Evolutionary conservation across 1,140 invertebrate species (phyloP).

Genomic region (Eueides isabella): DNA sequence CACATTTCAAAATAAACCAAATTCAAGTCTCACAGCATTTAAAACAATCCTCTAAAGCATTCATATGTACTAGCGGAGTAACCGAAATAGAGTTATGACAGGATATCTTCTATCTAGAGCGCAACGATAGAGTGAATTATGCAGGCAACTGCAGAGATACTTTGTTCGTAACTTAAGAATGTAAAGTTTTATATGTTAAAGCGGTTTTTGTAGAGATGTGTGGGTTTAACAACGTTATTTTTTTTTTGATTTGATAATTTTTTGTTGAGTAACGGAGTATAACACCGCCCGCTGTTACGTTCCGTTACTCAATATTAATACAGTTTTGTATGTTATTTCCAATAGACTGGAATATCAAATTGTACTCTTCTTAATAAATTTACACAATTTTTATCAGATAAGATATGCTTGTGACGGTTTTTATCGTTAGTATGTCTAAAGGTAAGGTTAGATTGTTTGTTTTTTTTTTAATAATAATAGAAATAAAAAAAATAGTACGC

Average conservation of each 20-base stretch:
- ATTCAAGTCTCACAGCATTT: constrained; percentile 3
- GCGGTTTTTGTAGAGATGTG: neutral
- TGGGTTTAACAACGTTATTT: neutral
- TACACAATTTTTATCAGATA: too few species aligned
- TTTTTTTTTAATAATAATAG: too few species aligned
- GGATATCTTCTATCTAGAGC: constrained; percentile 51
- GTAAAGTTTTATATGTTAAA: neutral
- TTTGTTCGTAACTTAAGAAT: constrained; percentile 54
- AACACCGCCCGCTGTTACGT: too few species aligned
- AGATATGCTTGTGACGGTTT: too few species aligned
- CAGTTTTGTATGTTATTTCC: too few species aligned
- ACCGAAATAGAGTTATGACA: constrained; percentile 61
- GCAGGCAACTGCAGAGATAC: constrained; percentile 74
- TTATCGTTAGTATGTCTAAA: too few species aligned
- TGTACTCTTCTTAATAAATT: too few species aligned
- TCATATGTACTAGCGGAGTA: neutral
- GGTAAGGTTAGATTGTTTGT: too few species aligned
- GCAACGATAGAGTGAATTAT: constrained; percentile 76
- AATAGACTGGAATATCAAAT: too few species aligned
- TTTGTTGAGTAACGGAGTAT: too few species aligned
- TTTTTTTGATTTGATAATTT: neutral
- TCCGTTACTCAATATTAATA: too few species aligned
- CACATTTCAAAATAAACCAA: neutral
- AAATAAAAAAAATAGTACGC: too few species aligned
- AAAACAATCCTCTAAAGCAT: neutral